Percentiles rank a stretch among this genome's conserved stretches.
Conservation (phyloP, 1,140 invertebrate genomes). For the Agrilus planipennis region DNA sequence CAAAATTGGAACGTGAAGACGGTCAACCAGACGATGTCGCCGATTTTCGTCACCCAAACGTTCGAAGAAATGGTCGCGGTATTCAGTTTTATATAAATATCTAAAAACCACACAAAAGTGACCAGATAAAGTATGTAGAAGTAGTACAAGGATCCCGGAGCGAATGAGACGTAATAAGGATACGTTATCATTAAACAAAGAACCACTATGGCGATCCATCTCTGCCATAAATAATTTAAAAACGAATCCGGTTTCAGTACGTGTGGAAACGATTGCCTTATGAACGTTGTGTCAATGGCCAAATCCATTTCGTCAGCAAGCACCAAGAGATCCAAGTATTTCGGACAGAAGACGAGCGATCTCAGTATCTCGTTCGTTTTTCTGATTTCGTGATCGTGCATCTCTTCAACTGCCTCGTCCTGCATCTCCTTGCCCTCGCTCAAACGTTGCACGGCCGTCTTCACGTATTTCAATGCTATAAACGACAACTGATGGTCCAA, state of each 20-base stretch:
- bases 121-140: conserved; percentile 7
- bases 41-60: conserved; percentile 1
- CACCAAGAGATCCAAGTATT: conserved; percentile 12
- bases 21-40: conserved; percentile 7
- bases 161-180: conserved; percentile 4
- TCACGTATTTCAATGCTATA: conserved; percentile 9
- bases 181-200: conserved; percentile 1
- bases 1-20: conserved; percentile 1
- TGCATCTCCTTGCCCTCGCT: neutral
- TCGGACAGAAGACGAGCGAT: conserved; percentile 9
- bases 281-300: conserved; percentile 10
- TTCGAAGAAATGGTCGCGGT: conserved; percentile 11
- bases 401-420: neutral
- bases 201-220: neutral
- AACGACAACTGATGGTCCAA: neutral
- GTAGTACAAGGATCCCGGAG: neutral
- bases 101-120: conserved; percentile 7
- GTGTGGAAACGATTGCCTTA: conserved; percentile 10
- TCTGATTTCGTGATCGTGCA: neutral
- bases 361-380: neutral
- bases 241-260: conserved; percentile 13
- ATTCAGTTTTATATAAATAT: conserved; percentile 12
- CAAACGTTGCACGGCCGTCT: conserved; percentile 5
- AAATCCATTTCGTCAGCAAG: conserved; percentile 10
- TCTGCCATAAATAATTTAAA: conserved; percentile 8